Evolutionary conservation across 92 coral and sea anemone species (phyloP).

Genomic region (Blastomussa wellsi): DNA sequence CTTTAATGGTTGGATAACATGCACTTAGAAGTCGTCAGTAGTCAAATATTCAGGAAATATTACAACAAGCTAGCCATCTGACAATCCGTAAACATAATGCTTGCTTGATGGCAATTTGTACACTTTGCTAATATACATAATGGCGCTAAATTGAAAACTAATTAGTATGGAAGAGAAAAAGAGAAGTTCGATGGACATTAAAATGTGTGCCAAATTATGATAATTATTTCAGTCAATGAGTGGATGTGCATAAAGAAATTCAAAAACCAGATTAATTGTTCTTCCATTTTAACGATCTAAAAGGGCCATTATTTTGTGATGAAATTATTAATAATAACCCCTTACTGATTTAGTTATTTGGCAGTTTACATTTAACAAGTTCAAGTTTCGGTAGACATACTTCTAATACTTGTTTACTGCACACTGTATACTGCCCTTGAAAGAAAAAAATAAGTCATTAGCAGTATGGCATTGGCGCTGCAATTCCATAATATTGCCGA

Average conservation of each 20-base stretch:
- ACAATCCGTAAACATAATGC: too few relatives aligned
- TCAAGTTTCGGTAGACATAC: neutral
- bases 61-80: too few relatives aligned
- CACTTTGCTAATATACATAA: neutral
- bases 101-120: neutral
- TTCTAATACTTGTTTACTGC: neutral
- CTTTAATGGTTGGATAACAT: too few relatives aligned
- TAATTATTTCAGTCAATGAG: too few relatives aligned
- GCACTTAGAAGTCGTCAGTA: too few relatives aligned
- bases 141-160: neutral
- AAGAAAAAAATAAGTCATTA: neutral
- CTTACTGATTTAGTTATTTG: neutral
- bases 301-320: too few relatives aligned
- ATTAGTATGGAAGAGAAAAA: too few relatives aligned
- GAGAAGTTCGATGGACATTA: neutral
- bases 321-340: too few relatives aligned
- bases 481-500: neutral
- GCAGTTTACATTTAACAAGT: neutral
- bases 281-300: too few relatives aligned
- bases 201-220: too few relatives aligned
- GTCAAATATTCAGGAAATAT: too few relatives aligned
- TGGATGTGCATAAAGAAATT: neutral
- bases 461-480: neutral
- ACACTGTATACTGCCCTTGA: neutral
- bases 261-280: too few relatives aligned